phyloP scores from a whole-genome alignment of 2,113 vertebrate genomes.

The Labeo catla region DNA sequence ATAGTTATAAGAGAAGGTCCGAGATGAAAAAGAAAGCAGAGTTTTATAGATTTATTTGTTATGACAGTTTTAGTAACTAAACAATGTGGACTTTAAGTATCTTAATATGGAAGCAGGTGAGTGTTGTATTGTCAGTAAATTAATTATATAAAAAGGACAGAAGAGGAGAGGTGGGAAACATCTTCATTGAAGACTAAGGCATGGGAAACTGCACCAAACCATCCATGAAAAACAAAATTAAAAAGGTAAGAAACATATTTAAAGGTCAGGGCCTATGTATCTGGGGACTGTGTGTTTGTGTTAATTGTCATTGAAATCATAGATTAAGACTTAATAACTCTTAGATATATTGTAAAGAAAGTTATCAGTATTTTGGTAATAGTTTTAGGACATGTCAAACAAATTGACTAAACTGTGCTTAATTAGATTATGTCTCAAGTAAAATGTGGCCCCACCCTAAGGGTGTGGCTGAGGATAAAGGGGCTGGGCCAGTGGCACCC shows the following conservation, averaged over 20 bases:
- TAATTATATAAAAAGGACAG: slow-evolving; percentile 19
- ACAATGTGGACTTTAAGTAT: neutral
- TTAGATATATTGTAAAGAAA: neutral
- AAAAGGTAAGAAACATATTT: slow-evolving; percentile 70
- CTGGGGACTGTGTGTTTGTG: neutral
- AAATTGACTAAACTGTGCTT: slow-evolving; percentile 18
- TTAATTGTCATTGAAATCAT: neutral
- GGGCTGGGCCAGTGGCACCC: slow-evolving; percentile 11
- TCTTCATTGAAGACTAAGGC: slow-evolving; percentile 28
- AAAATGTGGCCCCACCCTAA: slow-evolving; percentile 41
- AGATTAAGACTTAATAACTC: neutral
- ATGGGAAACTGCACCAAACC: slow-evolving; percentile 79
- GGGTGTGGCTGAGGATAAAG: slow-evolving; percentile 46
- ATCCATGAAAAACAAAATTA: slow-evolving; percentile 66
- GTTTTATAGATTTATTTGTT: slow-evolving; percentile 3
- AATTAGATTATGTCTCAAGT: slow-evolving; percentile 43
- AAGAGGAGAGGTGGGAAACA: neutral
- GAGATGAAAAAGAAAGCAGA: neutral
- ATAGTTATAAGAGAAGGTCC: slow-evolving; percentile 4
- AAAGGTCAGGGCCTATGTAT: neutral
- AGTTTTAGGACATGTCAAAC: slow-evolving; percentile 11
- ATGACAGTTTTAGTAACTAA: neutral
- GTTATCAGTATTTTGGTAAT: neutral
- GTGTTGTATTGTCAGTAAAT: neutral
- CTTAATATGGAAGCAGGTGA: slow-evolving; percentile 3